Evolutionary conservation across 2,888 invertebrate genomes (phyloP).

Genomic region (Melipona bicolor): DNA sequence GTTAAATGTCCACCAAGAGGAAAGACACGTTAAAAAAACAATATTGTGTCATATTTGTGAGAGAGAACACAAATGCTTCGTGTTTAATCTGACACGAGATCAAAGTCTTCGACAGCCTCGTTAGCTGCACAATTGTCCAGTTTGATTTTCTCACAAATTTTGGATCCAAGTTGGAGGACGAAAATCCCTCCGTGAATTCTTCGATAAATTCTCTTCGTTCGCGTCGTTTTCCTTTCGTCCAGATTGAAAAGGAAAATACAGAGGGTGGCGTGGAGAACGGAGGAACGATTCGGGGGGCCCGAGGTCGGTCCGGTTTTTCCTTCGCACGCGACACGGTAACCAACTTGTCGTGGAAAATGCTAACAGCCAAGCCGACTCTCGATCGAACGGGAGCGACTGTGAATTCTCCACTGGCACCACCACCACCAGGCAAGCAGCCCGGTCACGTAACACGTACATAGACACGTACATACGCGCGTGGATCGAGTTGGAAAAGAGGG

Average conservation of each 20-base stretch:
- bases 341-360: conserved; percentile 62
- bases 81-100: too few species aligned
- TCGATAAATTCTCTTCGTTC: neutral
- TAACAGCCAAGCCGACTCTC: conserved; percentile 45
- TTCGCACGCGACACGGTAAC: conserved; percentile 37
- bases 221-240: neutral
- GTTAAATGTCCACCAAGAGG: too few species aligned
- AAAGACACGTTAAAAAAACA: too few species aligned
- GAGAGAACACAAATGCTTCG: too few species aligned
- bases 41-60: too few species aligned
- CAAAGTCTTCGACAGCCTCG: too few species aligned
- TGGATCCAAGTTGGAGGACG: too few species aligned
- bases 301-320: neutral
- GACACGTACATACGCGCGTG: conserved; percentile 18
- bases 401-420: conserved; percentile 39
- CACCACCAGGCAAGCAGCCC: conserved; percentile 12
- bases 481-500: conserved; percentile 32
- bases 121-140: too few species aligned
- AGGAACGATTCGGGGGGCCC: neutral
- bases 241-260: neutral
- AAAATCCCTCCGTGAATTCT: neutral
- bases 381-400: conserved; percentile 45
- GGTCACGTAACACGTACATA: conserved; percentile 16
- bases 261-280: neutral
- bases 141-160: too few species aligned